Percentiles rank a stretch among this genome's conserved stretches.
phyloP scores from a whole-genome alignment of 1,140 invertebrate species.

The Anadara kagoshimensis region DNA sequence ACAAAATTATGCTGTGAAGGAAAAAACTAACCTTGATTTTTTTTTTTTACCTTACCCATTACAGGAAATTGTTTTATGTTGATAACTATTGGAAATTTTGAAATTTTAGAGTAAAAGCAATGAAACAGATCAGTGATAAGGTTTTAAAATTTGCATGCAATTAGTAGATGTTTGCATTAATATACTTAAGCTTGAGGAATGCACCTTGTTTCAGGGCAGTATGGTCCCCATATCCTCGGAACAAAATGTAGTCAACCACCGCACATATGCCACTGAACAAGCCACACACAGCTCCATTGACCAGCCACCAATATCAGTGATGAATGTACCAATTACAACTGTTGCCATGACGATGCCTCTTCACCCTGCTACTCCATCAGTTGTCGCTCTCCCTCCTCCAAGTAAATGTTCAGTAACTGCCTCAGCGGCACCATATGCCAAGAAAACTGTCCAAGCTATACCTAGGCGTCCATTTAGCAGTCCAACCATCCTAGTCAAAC shows the following conservation, averaged over 20 bases:
- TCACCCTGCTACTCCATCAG: slow-evolving; percentile 29
- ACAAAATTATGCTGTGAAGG: too few species aligned
- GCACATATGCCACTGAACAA: slow-evolving; percentile 20
- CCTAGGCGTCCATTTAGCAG: slow-evolving; percentile 56
- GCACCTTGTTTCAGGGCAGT: slow-evolving; percentile 29
- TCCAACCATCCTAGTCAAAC: slow-evolving; percentile 62
- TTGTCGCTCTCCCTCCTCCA: slow-evolving; percentile 22
- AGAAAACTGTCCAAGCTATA: slow-evolving; percentile 50
- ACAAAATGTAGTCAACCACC: background rate
- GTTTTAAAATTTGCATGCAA: too few species aligned
- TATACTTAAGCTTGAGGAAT: slow-evolving; percentile 24
- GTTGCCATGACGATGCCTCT: slow-evolving; percentile 50
- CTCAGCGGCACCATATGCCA: slow-evolving; percentile 41
- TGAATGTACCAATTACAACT: slow-evolving; percentile 20
- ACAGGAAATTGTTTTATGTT: too few species aligned
- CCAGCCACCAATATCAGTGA: slow-evolving; percentile 4
- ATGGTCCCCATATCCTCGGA: slow-evolving; percentile 19
- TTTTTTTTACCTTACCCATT: too few species aligned
- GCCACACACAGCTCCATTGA: background rate
- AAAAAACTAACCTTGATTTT: too few species aligned
- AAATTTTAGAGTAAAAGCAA: too few species aligned
- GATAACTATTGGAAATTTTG: too few species aligned
- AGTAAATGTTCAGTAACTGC: slow-evolving; percentile 48
- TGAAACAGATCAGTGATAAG: too few species aligned
- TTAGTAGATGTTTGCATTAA: slow-evolving; percentile 4